Base-by-base conservation (phyloP, 2,888 invertebrate species). In the Apoderus coryli region DNA sequence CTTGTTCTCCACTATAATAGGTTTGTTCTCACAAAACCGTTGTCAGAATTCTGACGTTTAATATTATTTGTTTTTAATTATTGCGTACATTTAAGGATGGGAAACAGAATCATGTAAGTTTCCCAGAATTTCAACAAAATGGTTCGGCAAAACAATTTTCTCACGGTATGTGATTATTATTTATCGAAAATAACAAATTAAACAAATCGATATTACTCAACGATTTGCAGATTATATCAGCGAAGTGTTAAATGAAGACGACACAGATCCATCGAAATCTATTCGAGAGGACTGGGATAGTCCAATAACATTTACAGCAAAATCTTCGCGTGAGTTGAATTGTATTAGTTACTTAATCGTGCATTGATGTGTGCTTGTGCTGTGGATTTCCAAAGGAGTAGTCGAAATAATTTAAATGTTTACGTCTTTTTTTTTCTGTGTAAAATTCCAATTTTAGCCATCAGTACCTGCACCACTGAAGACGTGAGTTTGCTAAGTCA, bases 81-180 rank as follows among this genome's bases (percentile, higher is more conserved):
- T n/a, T n/a, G n/a, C n/a, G n/a, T n/a, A n/a, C n/a, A n/a, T n/a
- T 43, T 19, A 36, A 82, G 78, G 81, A 84, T 57, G 80, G 81
- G 48, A 82, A 82, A 65, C 72, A 74, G 50, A 84, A 84, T 59
- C 84, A 84, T 62, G 85, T 85, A 46, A 81, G 81, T 58, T 85
- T 85, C 64, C 82, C 82, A 27, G 84, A 84, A 64, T 81, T 85
- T 60, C 81, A 82, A 61, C 82, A 84, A 63, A 85, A 85, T 52
- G 85, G 84, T 56, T 75, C 80, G 51, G 79, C 80, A 36, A 85
- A 85, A 65, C 79, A 80, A 59, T 76, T 85, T 64, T 75, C 81
- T 57, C 78, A 82, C 69, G 85, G 85, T 84, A 72, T 53, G 49
- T 46, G 14, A 14, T 22, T 16, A 14, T 27, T 27, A 6, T 19